Evolutionary conservation across 2,888 invertebrate species (phyloP).

Genomic region (Agriopis marginaria): DNA sequence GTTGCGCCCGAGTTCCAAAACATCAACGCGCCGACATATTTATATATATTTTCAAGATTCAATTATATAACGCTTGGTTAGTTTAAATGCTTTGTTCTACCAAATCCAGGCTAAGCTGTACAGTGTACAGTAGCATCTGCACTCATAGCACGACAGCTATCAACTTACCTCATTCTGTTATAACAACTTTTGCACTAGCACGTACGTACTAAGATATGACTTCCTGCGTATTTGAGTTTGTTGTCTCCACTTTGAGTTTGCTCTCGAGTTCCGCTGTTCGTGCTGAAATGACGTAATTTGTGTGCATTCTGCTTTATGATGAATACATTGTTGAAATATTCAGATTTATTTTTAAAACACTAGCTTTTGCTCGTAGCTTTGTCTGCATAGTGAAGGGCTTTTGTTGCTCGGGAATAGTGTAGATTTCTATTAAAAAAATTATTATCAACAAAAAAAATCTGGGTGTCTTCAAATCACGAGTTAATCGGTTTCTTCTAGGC

Average conservation of each 20-base stretch:
- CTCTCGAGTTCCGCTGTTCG: conserved; percentile 21
- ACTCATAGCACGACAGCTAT: not conserved
- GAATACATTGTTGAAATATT: conserved; percentile 12
- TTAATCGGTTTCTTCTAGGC: too few relatives aligned
- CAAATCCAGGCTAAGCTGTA: not conserved
- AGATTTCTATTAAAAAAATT: too few relatives aligned
- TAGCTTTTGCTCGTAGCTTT: not conserved
- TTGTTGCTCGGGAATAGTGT: too few relatives aligned
- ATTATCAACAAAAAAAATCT: too few relatives aligned
- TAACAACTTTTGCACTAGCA: conserved; percentile 31
- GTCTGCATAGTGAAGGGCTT: too few relatives aligned
- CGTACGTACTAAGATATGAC: conserved; percentile 37
- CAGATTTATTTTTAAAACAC: not conserved
- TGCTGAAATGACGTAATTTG: conserved; percentile 19
- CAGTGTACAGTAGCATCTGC: not conserved
- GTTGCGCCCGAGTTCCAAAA: too few relatives aligned
- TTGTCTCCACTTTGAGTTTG: conserved; percentile 27
- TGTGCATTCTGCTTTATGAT: conserved; percentile 3
- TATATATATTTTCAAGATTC: too few relatives aligned
- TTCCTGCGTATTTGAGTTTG: conserved; percentile 31
- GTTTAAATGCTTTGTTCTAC: not conserved
- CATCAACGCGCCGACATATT: too few relatives aligned
- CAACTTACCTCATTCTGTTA: conserved; percentile 28
- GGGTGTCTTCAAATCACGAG: too few relatives aligned
- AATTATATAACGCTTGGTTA: not conserved